Conservation (phyloP, 2,797 vertebrate genomes). For the Falco naumanni region DNA sequence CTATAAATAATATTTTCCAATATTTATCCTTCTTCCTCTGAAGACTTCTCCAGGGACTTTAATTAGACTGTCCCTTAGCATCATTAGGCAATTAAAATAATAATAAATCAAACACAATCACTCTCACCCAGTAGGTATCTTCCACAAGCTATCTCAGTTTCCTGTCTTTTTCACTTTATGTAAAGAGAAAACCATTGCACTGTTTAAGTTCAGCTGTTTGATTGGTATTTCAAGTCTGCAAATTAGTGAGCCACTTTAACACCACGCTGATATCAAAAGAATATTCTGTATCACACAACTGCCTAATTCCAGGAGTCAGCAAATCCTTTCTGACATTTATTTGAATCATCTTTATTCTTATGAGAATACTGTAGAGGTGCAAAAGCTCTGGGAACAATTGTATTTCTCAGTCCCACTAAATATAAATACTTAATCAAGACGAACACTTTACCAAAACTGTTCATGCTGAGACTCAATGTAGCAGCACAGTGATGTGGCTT, state of each 20-base stretch:
- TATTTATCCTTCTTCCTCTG: constrained; percentile 35
- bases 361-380: neutral
- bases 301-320: constrained; percentile 14
- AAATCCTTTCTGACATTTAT: constrained; percentile 22
- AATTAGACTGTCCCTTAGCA: constrained; percentile 8
- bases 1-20: constrained; percentile 8
- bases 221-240: neutral
- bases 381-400: neutral
- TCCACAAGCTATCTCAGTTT: neutral
- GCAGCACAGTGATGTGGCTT: neutral
- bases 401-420: neutral
- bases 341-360: neutral
- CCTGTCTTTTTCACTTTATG: neutral
- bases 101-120: neutral
- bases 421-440: neutral
- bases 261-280: constrained; percentile 29
- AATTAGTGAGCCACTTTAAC: neutral
- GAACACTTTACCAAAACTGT: neutral
- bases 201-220: neutral
- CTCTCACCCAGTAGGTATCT: neutral
- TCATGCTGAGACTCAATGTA: neutral
- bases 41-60: neutral
- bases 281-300: neutral
- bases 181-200: neutral
- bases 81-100: constrained; percentile 35